Conservation (phyloP, 2,888 invertebrate species). For the Cybosia mesomella region DNA sequence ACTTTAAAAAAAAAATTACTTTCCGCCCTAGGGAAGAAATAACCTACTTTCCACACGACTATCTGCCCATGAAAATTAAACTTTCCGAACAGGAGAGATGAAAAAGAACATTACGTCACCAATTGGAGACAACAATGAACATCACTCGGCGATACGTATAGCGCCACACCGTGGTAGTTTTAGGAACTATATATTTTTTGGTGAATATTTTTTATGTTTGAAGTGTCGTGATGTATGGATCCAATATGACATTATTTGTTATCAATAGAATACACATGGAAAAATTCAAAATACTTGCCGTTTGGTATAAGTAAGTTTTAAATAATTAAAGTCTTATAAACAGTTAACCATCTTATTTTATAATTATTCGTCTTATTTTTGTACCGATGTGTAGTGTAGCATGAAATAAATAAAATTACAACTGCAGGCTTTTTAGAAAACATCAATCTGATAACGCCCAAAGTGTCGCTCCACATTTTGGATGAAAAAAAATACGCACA, state of each 20-base stretch:
- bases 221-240: neutral
- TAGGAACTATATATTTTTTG: constrained; percentile 25
- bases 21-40: no score
- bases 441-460: constrained; percentile 22
- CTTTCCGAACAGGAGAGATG: no score
- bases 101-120: neutral
- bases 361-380: neutral
- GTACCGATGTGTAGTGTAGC: neutral
- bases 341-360: neutral
- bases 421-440: constrained; percentile 15
- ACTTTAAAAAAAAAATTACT: no score
- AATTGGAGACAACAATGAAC: neutral
- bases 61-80: no score
- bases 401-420: constrained; percentile 9
- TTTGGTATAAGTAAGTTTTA: neutral
- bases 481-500: constrained; percentile 24
- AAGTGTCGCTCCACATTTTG: constrained; percentile 16
- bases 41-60: no score
- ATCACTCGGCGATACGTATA: constrained; percentile 9
- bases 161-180: constrained; percentile 38
- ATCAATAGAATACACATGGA: neutral
- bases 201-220: neutral
- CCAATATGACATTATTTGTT: neutral
- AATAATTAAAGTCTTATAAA: neutral
- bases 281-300: neutral